phyloP scores from a whole-genome alignment of 2,797 vertebrate species.

The Helostoma temminkii region DNA sequence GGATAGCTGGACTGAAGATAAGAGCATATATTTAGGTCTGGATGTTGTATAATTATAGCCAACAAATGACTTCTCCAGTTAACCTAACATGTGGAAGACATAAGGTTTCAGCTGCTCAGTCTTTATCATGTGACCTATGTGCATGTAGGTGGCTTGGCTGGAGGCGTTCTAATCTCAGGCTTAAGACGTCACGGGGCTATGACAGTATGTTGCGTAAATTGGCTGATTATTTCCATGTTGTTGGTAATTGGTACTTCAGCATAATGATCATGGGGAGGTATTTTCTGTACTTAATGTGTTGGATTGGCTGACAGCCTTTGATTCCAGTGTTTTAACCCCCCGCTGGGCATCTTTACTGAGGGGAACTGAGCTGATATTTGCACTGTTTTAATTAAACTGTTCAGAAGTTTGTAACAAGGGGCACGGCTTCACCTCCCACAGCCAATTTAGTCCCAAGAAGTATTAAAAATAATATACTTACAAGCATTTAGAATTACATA shows the following conservation, averaged over 20 bases:
- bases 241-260: slow-evolving; percentile 50
- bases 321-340: slow-evolving; percentile 43
- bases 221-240: slow-evolving; percentile 50
- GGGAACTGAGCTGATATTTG: slow-evolving; percentile 29
- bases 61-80: not conserved
- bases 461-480: too few relatives aligned
- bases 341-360: slow-evolving; percentile 13
- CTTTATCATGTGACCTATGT: slow-evolving; percentile 22
- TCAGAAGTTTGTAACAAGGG: slow-evolving; percentile 44
- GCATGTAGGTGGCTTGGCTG: slow-evolving; percentile 26
- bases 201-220: slow-evolving; percentile 56
- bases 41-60: too few relatives aligned
- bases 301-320: slow-evolving; percentile 51
- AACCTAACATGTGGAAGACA: too few relatives aligned
- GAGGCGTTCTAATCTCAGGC: slow-evolving; percentile 26
- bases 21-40: too few relatives aligned
- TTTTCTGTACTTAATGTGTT: slow-evolving; percentile 24
- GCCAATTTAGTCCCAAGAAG: too few relatives aligned
- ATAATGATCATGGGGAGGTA: slow-evolving; percentile 48
- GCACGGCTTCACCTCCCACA: slow-evolving; percentile 25
- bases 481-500: too few relatives aligned
- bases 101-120: slow-evolving; percentile 17
- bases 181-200: slow-evolving; percentile 36
- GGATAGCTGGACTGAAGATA: too few relatives aligned
- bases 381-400: slow-evolving; percentile 56